A percentile compares a stretch with the other conserved stretches of the same genome.
Evolutionary conservation across 1,140 invertebrate species (phyloP).

Genomic region (Bombus ignitus): DNA sequence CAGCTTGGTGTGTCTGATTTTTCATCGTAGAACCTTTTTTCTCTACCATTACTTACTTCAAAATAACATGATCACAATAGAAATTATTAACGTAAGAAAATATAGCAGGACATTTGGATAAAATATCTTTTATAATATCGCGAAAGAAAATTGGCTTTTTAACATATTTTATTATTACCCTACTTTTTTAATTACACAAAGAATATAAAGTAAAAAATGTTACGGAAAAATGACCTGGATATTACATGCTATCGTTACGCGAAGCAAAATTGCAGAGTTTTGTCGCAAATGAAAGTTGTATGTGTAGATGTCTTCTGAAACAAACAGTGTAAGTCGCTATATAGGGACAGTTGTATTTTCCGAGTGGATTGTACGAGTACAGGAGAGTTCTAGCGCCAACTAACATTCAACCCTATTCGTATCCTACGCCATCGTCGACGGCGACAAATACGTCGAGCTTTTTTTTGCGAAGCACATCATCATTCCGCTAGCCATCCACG

Average conservation of each 20-base stretch:
- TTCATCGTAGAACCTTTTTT: neutral
- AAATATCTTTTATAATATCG: too few species aligned
- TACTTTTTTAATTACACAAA: neutral
- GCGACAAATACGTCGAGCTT: conserved; percentile 56
- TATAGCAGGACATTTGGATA: too few species aligned
- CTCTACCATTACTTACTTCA: too few species aligned
- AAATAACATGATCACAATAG: too few species aligned
- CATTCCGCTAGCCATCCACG: conserved; percentile 44
- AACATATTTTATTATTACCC: too few species aligned
- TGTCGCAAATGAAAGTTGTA: neutral
- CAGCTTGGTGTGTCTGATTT: neutral
- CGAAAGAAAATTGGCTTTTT: too few species aligned
- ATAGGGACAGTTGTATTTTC: conserved; percentile 32
- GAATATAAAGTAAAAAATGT: neutral
- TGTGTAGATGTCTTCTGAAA: conserved; percentile 13
- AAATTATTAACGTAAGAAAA: too few species aligned
- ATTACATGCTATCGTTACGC: neutral
- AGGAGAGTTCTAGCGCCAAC: neutral
- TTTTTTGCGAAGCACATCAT: conserved; percentile 61
- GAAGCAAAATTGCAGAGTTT: neutral
- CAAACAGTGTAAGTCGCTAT: conserved; percentile 27
- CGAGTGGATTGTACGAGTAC: conserved; percentile 10
- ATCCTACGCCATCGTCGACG: conserved; percentile 28
- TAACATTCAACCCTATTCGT: conserved; percentile 36
- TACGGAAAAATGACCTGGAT: neutral